A percentile compares a stretch with the other conserved stretches of the same genome.
phyloP scores from a whole-genome alignment of 2,797 vertebrate species.

The Cossypha heuglini region DNA sequence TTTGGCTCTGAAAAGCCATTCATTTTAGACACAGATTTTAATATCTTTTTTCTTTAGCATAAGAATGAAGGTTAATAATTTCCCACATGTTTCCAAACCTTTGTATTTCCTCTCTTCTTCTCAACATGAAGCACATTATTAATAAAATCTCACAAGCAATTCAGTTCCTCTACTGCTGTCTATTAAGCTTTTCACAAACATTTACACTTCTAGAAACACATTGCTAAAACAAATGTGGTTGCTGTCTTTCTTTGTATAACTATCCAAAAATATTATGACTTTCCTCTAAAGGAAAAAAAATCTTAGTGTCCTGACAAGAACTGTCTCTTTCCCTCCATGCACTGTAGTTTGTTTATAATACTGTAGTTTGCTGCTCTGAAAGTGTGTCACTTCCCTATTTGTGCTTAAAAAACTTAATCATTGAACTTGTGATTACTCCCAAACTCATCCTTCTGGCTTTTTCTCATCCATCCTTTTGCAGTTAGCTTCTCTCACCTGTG shows the following conservation, averaged over 20 bases:
- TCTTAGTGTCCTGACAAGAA: background rate
- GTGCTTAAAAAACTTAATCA: background rate
- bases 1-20: background rate
- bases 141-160: background rate
- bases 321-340: background rate
- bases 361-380: background rate
- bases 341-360: background rate
- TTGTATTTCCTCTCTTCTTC: background rate
- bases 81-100: background rate
- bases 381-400: fast-evolving
- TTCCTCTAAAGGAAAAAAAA: background rate
- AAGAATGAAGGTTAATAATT: background rate
- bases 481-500: background rate
- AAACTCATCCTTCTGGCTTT: background rate
- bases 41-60: background rate
- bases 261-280: background rate
- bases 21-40: background rate
- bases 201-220: background rate
- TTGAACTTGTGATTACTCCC: background rate
- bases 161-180: background rate
- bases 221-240: background rate
- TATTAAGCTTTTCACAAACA: background rate
- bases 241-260: background rate
- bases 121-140: background rate
- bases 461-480: background rate